Percentiles rank a stretch among this genome's conserved stretches.
Conservation (phyloP, 2,888 invertebrate species). For the Ypsolopha sequella region DNA sequence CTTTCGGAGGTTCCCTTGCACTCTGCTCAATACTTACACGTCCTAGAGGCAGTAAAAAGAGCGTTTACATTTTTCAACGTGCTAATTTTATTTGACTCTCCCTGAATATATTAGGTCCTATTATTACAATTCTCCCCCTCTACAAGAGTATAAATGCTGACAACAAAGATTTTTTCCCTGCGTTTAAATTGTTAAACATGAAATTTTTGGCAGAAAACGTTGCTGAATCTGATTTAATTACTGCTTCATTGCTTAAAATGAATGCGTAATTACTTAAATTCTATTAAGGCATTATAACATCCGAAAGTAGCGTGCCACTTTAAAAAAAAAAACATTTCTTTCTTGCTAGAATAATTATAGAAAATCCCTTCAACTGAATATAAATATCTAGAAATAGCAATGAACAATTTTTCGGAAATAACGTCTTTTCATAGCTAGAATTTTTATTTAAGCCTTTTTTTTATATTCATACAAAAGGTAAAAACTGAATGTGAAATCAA, state of each 20-base stretch:
- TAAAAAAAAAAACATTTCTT: too few species aligned
- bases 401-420: too few species aligned
- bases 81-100: slow-evolving; percentile 69
- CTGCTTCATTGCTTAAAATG: slow-evolving; percentile 51
- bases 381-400: too few species aligned
- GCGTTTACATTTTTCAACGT: slow-evolving; percentile 69
- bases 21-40: slow-evolving; percentile 53
- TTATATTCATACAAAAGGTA: too few species aligned
- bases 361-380: too few species aligned
- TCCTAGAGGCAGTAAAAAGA: slow-evolving; percentile 55
- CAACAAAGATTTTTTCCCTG: slow-evolving; percentile 50
- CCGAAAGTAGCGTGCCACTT: too few species aligned
- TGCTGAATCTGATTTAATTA: slow-evolving; percentile 52
- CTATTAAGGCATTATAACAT: too few species aligned
- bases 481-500: too few species aligned
- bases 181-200: slow-evolving; percentile 54
- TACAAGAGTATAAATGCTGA: slow-evolving; percentile 52
- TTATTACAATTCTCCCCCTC: slow-evolving; percentile 51
- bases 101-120: slow-evolving; percentile 68
- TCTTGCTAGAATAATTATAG: too few species aligned
- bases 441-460: too few species aligned
- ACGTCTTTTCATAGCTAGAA: too few species aligned
- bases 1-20: slow-evolving; percentile 27
- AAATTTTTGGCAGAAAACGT: slow-evolving; percentile 43
- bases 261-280: too few species aligned